Evolutionary conservation across 1,140 invertebrate species (phyloP).

Genomic region (Dufourea novaeangliae): DNA sequence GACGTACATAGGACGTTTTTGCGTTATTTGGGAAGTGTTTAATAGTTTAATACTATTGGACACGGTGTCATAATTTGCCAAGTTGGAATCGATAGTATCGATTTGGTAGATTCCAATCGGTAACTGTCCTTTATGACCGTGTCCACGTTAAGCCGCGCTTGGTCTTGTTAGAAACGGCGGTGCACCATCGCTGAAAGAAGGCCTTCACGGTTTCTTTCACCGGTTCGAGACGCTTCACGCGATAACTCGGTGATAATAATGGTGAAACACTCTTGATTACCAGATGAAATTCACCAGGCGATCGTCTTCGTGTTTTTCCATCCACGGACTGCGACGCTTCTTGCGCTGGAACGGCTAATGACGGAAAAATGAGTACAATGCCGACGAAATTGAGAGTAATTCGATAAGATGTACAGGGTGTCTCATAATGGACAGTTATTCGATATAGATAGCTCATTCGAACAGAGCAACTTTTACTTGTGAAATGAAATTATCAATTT

Average conservation of each 20-base stretch:
- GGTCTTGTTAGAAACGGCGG: neutral
- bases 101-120: neutral
- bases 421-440: too few species aligned
- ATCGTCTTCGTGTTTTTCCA: neutral
- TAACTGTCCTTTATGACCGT: neutral
- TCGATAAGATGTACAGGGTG: neutral
- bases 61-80: too few species aligned
- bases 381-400: neutral
- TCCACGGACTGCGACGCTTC: neutral
- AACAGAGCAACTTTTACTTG: too few species aligned
- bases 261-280: slow-evolving; percentile 54
- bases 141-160: neutral
- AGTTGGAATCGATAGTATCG: too few species aligned
- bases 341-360: too few species aligned
- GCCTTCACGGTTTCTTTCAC: slow-evolving; percentile 65
- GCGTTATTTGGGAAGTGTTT: too few species aligned
- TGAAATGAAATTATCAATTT: too few species aligned
- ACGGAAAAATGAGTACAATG: neutral
- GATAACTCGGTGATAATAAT: slow-evolving; percentile 69
- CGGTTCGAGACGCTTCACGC: slow-evolving; percentile 52
- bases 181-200: slow-evolving; percentile 47
- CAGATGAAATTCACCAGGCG: slow-evolving; percentile 32
- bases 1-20: too few species aligned
- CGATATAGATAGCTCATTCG: too few species aligned
- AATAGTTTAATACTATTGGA: too few species aligned